Conservation (phyloP, 2,888 invertebrate genomes). For the Tolmerus cingulatus region DNA sequence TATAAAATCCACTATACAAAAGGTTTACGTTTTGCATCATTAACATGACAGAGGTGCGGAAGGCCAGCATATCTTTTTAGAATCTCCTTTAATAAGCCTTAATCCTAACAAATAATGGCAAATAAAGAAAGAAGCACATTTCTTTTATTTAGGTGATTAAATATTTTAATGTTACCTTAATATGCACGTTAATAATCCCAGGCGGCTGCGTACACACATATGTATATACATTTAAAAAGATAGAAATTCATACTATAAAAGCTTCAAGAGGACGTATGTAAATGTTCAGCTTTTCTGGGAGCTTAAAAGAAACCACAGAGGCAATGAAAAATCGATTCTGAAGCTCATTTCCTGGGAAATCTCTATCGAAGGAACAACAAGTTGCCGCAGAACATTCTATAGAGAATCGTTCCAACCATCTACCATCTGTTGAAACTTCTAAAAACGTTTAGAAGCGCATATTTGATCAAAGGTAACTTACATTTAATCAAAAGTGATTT, state of each 20-base stretch:
- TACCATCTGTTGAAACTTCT: neutral
- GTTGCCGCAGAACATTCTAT: conserved; percentile 40
- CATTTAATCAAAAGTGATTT: neutral
- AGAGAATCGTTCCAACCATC: neutral
- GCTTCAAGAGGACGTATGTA: neutral
- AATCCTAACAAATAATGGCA: neutral
- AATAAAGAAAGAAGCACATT: neutral
- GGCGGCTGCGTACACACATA: neutral
- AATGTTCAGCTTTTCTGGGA: neutral
- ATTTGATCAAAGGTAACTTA: neutral
- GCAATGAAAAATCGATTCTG: conserved; percentile 2
- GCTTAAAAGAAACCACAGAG: neutral
- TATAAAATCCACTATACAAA: no score
- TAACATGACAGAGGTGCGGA: no score
- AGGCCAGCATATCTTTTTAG: no score
- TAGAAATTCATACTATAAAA: neutral
- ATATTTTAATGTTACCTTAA: neutral
- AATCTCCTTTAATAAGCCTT: no score
- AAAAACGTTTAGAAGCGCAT: neutral
- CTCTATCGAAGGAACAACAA: conserved; percentile 32
- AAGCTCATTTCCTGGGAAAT: conserved; percentile 9
- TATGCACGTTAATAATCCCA: neutral
- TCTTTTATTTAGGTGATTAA: neutral
- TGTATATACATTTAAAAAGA: neutral
- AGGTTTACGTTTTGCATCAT: no score